Evolutionary conservation across 23 tunicate genomes (phyloP), one percentile per base, ranked within the genome.

Genomic region (Clavelina lepadiformis): DNA sequence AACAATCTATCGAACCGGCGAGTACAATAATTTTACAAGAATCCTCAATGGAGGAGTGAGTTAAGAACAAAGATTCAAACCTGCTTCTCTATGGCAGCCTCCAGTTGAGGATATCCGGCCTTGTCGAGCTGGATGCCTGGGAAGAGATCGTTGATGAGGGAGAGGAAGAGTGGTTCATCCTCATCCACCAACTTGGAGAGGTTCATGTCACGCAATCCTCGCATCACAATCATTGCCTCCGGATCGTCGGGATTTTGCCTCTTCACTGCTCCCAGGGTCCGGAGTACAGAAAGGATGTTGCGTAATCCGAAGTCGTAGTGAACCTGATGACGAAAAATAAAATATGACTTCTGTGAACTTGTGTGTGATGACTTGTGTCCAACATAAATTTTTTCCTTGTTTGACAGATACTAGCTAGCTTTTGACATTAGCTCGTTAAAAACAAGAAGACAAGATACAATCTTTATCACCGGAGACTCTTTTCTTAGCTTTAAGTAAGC

Each of bases 291-390:
- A 0, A 85, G 67, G 32, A 85, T 85, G 62, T 85, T 85, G 33
- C 94, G 84, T 21, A 85, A 63, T 61, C 94, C 94, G 53, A 85
- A 85, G 33, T 85, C 94, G 74, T 85, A 85, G 35, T 85, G 94
- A 34, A 85, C 94, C 86, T 80, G 46, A 21, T 67, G 7, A 11
- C 13, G 8, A 31, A 15, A 61, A 30, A 41, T 41, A 15, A 8
- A 15, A 41, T 8, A 41, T 41, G 15, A 41, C 13, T 8, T 41
- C 15, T 41, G 11, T 11, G 49, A 41, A 41, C 15, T 11, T 8
- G 49, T 41, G 11, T 15, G 15, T 8, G 49, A 8, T 41, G 15
- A 15, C 15, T 41, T 41, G 49, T 41, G 49, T 8, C 49, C 13
- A 8, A 41, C 49, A 41, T 11, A n/a, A n/a, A n/a, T n/a, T n/a